Evolutionary conservation across 1,140 invertebrate species (phyloP).

Genomic region (Uloborus diversus): DNA sequence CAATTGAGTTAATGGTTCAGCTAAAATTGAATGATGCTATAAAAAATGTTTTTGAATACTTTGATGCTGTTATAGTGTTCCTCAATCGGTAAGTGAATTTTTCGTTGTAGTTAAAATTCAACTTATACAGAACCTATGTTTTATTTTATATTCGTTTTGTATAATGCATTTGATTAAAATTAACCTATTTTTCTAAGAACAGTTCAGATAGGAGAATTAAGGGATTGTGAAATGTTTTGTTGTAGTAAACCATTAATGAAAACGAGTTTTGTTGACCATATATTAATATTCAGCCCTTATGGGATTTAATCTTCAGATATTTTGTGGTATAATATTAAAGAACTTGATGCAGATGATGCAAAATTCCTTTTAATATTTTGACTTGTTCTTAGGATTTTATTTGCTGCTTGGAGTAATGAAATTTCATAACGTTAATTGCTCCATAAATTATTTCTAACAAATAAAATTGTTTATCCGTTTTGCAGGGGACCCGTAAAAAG

Average conservation of each 20-base stretch:
- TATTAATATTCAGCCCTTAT: too few species aligned
- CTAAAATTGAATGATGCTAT: slow-evolving; percentile 32
- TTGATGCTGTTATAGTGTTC: slow-evolving; percentile 29
- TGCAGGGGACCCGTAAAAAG: slow-evolving; percentile 42
- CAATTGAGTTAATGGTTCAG: slow-evolving; percentile 27
- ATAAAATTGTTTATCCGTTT: background rate
- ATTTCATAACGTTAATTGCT: background rate
- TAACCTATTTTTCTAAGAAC: too few species aligned
- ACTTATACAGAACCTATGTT: background rate
- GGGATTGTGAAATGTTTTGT: too few species aligned
- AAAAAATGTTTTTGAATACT: slow-evolving; percentile 41
- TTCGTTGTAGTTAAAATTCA: background rate
- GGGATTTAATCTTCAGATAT: too few species aligned
- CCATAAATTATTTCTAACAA: background rate
- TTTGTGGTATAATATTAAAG: too few species aligned
- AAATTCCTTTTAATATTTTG: background rate
- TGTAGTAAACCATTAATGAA: too few species aligned
- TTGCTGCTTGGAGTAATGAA: background rate
- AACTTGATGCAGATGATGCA: too few species aligned
- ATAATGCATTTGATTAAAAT: too few species aligned
- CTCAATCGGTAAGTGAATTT: slow-evolving; percentile 23
- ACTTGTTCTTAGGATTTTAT: background rate
- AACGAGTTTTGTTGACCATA: too few species aligned
- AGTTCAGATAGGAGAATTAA: too few species aligned
- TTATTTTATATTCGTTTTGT: too few species aligned